A percentile compares a stretch with the other conserved stretches of the same genome.
These are phyloP conservation scores for Athene cunicularia DNA, from an alignment of 2,113 vertebrate genomes.

Conservation along the genomic window DNA sequence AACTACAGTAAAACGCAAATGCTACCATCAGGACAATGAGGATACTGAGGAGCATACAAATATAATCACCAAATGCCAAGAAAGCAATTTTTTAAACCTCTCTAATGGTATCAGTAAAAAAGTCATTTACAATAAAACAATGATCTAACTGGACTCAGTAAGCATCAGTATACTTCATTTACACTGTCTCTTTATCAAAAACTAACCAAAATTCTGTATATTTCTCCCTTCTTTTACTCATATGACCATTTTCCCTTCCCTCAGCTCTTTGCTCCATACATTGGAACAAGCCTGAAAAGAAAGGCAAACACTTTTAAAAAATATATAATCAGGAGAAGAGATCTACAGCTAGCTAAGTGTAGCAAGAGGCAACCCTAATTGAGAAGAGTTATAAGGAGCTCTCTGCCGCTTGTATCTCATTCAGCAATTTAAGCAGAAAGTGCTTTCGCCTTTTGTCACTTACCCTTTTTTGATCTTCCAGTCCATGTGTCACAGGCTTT, in stretches of 20 bases:
- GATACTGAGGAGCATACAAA: neutral
- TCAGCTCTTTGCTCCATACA: neutral
- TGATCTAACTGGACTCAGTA: neutral
- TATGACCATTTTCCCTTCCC: neutral
- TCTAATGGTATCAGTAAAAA: neutral
- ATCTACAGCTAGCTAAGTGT: neutral
- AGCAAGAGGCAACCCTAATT: neutral
- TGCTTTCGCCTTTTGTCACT: constrained; percentile 66
- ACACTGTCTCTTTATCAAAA: neutral
- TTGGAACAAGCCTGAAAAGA: neutral
- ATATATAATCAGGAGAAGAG: neutral
- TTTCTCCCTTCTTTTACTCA: neutral
- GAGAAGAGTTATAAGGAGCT: neutral
- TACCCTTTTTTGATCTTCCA: constrained; percentile 98
- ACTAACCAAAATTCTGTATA: neutral
- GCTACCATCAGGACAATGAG: neutral
- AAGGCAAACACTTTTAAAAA: neutral
- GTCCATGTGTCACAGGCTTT: constrained; percentile 88
- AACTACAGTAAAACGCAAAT: neutral
- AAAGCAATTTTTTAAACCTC: neutral
- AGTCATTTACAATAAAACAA: neutral
- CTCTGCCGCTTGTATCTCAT: neutral
- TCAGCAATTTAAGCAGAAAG: constrained; percentile 9
- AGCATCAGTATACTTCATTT: neutral
- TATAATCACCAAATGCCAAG: neutral